Evolutionary conservation across 2,113 vertebrate species (phyloP), one percentile per base, ranked within the genome.

Genomic region (Plotosus lineatus): DNA sequence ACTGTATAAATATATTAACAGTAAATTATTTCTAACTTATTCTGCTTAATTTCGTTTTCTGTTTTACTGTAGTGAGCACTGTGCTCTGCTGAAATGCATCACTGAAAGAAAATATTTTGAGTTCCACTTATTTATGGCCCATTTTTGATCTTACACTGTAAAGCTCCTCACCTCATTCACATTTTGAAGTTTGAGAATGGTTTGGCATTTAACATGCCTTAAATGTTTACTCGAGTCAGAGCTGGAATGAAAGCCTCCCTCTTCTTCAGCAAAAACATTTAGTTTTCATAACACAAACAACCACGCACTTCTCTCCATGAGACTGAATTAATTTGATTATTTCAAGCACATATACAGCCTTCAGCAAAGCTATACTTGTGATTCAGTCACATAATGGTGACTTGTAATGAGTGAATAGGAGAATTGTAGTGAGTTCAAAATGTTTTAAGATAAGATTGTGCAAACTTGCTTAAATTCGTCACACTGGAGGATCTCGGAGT

Each of bases 381-480:
- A 94, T 93, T 90, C 86, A 86, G 86, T 91, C 85, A 63, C 56
- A 93, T 91, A 93, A 92, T 90, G 86, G 88, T 31, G 87, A 90
- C 89, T 92, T 93, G 90, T 92, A 85, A 85, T 80, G 87, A 86
- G 87, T 93, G 90, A 94, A 93, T 91, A 84, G 90, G 50, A 58
- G 38, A 82, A 91, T 92, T 93, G 92, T 93, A 83, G 73, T 78
- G 33, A 85, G 83, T 86, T 80, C 5, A 88, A 87, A 87, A 89
- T 91, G 92, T 94, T 95, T 95, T 94, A 92, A 88, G 92, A 95
- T 95, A 93, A 95, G 94, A 92, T 92, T 94, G 95, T 93, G 91
- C 89, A 79, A 93, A 92, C 95, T 97, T 94, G 95, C 95, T 95
- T 96, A 94, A 95, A 98, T 97, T 97, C 88, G 95, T 95, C 94